Conservation (phyloP, 2,113 vertebrate genomes). For the Murina feae region DNA sequence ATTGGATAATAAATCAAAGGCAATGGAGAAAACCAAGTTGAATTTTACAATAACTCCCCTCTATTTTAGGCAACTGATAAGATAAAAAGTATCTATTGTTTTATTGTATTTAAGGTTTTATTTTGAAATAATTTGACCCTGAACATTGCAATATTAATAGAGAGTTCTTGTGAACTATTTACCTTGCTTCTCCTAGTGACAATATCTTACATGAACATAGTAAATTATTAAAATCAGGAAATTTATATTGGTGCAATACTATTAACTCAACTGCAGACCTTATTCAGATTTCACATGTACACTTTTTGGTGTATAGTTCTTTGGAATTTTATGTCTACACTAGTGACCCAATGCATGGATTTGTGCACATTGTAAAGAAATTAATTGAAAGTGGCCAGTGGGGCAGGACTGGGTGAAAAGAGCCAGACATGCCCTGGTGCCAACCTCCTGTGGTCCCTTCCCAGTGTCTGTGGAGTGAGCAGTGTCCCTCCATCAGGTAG, state of each 20-base stretch:
- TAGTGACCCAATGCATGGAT: too few species aligned
- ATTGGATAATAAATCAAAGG: constrained; percentile 36
- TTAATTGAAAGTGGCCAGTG: too few species aligned
- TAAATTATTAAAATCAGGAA: not conserved
- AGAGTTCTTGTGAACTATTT: not conserved
- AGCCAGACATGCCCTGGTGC: too few species aligned
- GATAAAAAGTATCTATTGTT: not conserved
- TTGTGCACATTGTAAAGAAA: too few species aligned
- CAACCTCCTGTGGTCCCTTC: too few species aligned
- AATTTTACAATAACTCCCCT: constrained; percentile 14
- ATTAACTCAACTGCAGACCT: not conserved
- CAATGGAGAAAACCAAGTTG: not conserved
- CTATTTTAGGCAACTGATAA: not conserved
- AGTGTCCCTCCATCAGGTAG: too few species aligned
- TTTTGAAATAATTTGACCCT: not conserved
- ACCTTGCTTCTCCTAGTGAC: not conserved
- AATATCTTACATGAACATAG: not conserved
- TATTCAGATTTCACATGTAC: not conserved
- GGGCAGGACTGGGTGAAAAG: too few species aligned
- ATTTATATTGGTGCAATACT: not conserved
- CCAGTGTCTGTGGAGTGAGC: too few species aligned
- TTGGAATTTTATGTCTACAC: not conserved
- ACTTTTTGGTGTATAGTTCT: not conserved
- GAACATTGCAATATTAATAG: not conserved
- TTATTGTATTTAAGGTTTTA: not conserved